Base-by-base conservation (phyloP, 2,888 invertebrate genomes). In the Ophion obscuratus region DNA sequence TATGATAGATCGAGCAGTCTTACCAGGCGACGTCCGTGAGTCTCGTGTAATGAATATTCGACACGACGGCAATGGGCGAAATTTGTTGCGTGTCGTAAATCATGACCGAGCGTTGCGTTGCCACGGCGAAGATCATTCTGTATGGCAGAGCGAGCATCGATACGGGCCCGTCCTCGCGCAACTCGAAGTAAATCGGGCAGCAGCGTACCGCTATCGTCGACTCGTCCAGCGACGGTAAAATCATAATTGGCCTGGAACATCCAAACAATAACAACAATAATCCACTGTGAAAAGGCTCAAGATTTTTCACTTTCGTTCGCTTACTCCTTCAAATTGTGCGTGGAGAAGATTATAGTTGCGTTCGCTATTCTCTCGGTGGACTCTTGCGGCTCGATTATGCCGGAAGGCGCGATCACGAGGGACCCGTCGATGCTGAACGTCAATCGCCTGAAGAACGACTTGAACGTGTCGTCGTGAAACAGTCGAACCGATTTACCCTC, bases 391-490 rank as follows among this genome's bases (percentile, higher is more conserved):
- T 97, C 97, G 0, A 98, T 95, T 79, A 97, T 96, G 0, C 99
- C 99, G 0, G 98, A 97, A 0, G 99, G 99, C 0, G 97, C 97
- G n/a, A 99, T 96, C 31, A 99, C 94, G 70, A 99, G 94, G 91
- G 97, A 95, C 0, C 99, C 99, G 94, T 99, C 99, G 0, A 99
- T 98, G 36, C 98, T 97, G 92, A 98, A 99, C 68, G 97, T 96
- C 40, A 99, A 94, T 57, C 99, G 95, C 64, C 99, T 95, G 92
- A 98, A 99, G 94, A 98, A 99, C 0, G 99, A 98, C 94, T 98
- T 98, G 88, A 99, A 95, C 0, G 98, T 98, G 93, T 99, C 99
- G 90, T 99, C 99, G 90, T 98, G 97, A 94, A 97, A 99, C 67
- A 98, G 95, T 57, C 97, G 95, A 17, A 97, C 95, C 79, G 95